Conservation (phyloP, 2,797 vertebrate species). For the Notolepis coatsorum region DNA sequence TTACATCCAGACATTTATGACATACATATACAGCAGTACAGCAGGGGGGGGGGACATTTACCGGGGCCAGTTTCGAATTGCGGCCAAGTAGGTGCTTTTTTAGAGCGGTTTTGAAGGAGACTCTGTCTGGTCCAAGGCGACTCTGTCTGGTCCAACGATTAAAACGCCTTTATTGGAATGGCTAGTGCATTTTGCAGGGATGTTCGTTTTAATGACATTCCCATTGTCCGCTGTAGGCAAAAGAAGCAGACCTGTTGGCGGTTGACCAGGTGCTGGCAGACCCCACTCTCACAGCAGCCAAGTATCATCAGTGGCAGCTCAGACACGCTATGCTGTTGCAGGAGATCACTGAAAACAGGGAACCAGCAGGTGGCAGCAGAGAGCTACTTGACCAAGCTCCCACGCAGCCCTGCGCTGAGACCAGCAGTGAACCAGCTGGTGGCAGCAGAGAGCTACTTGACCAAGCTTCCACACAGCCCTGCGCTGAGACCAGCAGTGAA, state of each 20-base stretch:
- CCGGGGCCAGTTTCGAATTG: too few relatives aligned
- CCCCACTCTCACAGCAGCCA: conserved; percentile 76
- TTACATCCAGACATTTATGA: too few relatives aligned
- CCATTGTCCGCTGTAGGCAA: conserved; percentile 73
- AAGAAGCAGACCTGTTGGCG: conserved; percentile 84
- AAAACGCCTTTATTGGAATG: not conserved
- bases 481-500: conserved; percentile 4
- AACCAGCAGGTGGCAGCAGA: not conserved
- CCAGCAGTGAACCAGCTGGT: conserved; percentile 18
- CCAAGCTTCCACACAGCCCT: not conserved
- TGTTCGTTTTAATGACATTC: conserved; percentile 10
- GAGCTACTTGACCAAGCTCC: not conserved
- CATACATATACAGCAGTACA: too few relatives aligned
- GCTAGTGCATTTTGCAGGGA: conserved; percentile 58
- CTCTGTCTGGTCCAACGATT: not conserved
- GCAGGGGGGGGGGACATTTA: too few relatives aligned
- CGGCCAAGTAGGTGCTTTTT: too few relatives aligned
- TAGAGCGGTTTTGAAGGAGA: too few relatives aligned
- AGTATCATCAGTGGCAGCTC: conserved; percentile 84
- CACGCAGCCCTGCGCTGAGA: conserved; percentile 16
- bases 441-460: not conserved
- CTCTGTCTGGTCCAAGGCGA: too few relatives aligned
- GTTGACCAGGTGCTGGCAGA: conserved; percentile 85
- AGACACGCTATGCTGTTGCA: conserved; percentile 83
- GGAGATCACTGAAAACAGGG: conserved; percentile 78